A percentile compares a stretch with the other conserved stretches of the same genome.
Evolutionary conservation across 2,888 invertebrate species (phyloP).

Genomic region (Leistus spinibarbis): DNA sequence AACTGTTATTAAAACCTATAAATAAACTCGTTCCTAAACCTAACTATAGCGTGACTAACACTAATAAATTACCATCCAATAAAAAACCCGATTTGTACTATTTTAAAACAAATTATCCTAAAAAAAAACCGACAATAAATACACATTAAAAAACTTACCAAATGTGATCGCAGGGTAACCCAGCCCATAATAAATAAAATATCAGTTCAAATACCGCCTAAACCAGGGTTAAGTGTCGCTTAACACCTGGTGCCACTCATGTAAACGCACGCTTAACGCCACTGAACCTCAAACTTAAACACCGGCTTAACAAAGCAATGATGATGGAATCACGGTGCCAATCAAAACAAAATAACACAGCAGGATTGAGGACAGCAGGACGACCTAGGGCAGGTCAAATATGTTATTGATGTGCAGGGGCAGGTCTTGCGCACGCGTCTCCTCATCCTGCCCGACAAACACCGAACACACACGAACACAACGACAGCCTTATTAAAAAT

Average conservation of each 20-base stretch:
- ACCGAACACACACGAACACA: background rate
- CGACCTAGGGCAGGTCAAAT: conserved; percentile 19
- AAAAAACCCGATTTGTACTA: background rate
- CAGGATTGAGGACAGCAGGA: background rate
- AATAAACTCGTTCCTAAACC: too few relatives aligned
- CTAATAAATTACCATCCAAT: too few relatives aligned
- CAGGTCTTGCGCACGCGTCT: background rate
- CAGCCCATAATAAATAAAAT: conserved; percentile 59
- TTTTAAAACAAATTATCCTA: background rate
- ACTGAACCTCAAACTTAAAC: background rate
- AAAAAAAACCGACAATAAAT: background rate
- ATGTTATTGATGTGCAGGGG: conserved; percentile 11
- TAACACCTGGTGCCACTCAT: too few relatives aligned
- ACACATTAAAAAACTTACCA: too few relatives aligned
- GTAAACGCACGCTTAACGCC: background rate
- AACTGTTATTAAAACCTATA: too few relatives aligned
- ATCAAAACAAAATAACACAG: background rate
- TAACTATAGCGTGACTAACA: too few relatives aligned
- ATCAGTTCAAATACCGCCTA: too few relatives aligned
- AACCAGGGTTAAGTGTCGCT: too few relatives aligned
- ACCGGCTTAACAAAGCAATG: background rate
- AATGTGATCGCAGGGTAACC: conserved; percentile 62
- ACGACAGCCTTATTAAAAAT: background rate
- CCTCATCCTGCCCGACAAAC: background rate
- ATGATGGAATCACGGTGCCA: background rate